phyloP scores from a whole-genome alignment of 2,113 vertebrate species.

The Thymallus thymallus region DNA sequence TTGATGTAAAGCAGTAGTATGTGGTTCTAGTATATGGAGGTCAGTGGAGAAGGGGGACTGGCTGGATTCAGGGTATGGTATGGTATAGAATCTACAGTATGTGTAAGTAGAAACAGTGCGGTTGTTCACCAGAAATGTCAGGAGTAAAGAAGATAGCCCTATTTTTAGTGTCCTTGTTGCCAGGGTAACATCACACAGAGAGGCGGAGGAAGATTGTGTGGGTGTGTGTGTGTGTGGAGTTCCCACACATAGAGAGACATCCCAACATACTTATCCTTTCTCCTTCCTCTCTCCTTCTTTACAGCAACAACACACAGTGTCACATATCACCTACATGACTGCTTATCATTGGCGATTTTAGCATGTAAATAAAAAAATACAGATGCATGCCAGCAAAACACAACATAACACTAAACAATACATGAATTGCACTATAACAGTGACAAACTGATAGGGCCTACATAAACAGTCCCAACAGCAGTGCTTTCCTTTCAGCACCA shows the following conservation, averaged over 20 bases:
- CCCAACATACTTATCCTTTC: not conserved
- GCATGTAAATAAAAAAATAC: no score
- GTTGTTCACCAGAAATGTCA: constrained; percentile 78
- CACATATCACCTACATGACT: not conserved
- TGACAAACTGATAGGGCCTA: no score
- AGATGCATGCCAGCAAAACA: no score
- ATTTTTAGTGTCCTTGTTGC: constrained; percentile 82
- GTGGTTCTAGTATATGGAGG: constrained; percentile 21
- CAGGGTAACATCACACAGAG: constrained; percentile 76
- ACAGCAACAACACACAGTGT: not conserved
- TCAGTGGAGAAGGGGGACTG: constrained; percentile 50
- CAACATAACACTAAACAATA: no score
- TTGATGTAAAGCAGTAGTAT: no score
- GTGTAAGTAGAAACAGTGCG: constrained; percentile 67
- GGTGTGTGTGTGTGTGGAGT: constrained; percentile 54
- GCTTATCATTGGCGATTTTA: no score
- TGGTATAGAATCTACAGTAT: not conserved
- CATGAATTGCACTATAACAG: no score
- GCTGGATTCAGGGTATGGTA: constrained; percentile 40
- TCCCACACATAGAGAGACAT: not conserved
- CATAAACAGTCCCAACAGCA: no score
- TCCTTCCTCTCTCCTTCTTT: not conserved
- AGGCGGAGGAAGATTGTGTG: constrained; percentile 64
- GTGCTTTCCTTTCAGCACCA: no score
- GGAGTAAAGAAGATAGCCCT: constrained; percentile 76